phyloP scores from a whole-genome alignment of 2,888 invertebrate species.

The Eustalomyia histrio region DNA sequence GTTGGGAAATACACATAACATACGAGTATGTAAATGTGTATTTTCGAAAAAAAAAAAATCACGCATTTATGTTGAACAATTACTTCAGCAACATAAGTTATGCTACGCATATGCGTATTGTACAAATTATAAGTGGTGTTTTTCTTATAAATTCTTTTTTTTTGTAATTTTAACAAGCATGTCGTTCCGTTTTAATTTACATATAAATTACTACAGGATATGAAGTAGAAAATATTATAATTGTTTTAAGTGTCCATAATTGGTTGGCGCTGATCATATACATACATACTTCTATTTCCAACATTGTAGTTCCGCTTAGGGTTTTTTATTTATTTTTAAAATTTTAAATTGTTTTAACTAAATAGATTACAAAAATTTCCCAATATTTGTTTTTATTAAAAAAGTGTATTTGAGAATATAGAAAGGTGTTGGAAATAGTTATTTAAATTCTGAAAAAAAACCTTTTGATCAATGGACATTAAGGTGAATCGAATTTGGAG shows the following conservation, averaged over 20 bases:
- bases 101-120: slow-evolving; percentile 35
- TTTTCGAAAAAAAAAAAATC: slow-evolving; percentile 34
- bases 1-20: slow-evolving; percentile 18
- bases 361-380: no score
- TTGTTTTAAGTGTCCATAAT: slow-evolving; percentile 54
- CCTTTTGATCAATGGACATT: no score
- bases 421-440: no score
- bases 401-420: no score
- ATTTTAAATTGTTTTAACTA: no score
- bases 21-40: slow-evolving; percentile 5
- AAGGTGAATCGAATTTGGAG: no score
- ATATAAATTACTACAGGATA: slow-evolving; percentile 49
- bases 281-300: background rate
- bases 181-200: slow-evolving; percentile 34
- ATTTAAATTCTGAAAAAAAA: no score
- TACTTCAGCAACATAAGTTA: slow-evolving; percentile 25
- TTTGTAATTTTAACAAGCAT: slow-evolving; percentile 44
- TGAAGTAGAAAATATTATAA: slow-evolving; percentile 38
- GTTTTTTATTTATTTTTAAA: no score
- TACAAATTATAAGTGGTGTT: slow-evolving; percentile 46
- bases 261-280: slow-evolving; percentile 33
- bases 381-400: no score
- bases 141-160: slow-evolving; percentile 22
- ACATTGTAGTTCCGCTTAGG: slow-evolving; percentile 33
- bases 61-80: slow-evolving; percentile 42